Evolutionary conservation across 2,888 invertebrate species (phyloP), one percentile per base, ranked within the genome.

Genomic region (Tubulanus polymorphus): DNA sequence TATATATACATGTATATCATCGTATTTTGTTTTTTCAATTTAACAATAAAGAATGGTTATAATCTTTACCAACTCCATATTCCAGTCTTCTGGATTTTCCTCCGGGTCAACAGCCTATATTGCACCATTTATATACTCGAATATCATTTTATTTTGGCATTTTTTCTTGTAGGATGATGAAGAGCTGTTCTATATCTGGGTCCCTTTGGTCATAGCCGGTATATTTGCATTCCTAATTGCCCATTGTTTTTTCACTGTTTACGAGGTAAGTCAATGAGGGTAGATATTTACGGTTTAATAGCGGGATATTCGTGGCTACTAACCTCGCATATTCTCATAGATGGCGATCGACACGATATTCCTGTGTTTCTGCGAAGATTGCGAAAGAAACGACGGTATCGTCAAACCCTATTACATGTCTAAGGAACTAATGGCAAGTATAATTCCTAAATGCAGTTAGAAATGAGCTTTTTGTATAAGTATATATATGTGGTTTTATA

Each of bases 341-440:
- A 91, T 93, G 86, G 90, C 92, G 1, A 89, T 94, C 2, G 94
- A 95, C 74, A 92, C 94, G 0, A 81, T 95, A 37, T 92, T 94
- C 79, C 81, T 95, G 57, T 95, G 94, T 76, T 90, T 93, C 68
- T 93, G 93, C 73, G 93, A 94, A 77, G 93, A 92, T 74, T 88
- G 89, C 79, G 89, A 89, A 53, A 84, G 87, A 77, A 91, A 91
- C 74, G 87, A 88, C 63, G 79, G 78, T 0, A 55, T 67, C 0
- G 51, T 56, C 5, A 69, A 68, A 55, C 78, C 78, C 3, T 78
- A 74, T 57, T 78, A 66, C 61, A 78, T 78, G 78, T 76, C 74
- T 58, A 72, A 67, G 59, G 69, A 69, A 23, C 63, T 78, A 1
- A 75, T 75, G 76, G 77, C 74, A 58, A 51, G 66, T 51, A 41